Evolutionary conservation across 2,888 invertebrate species (phyloP).

Genomic region (Chesias legatella): DNA sequence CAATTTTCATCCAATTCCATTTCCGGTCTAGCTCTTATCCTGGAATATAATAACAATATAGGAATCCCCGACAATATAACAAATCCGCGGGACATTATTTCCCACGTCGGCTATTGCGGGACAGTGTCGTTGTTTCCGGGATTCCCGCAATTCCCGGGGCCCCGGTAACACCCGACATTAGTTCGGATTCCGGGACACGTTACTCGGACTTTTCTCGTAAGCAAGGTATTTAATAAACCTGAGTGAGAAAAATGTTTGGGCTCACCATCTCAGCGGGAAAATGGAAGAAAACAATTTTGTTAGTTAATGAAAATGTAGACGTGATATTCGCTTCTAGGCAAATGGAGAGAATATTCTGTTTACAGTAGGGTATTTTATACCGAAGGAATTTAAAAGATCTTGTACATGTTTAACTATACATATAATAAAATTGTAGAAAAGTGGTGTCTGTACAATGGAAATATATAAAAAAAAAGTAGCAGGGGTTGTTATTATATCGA

Average conservation of each 20-base stretch:
- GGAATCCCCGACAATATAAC: constrained; percentile 5
- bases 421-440: no score
- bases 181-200: constrained; percentile 42
- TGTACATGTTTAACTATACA: no score
- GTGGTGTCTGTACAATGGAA: no score
- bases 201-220: constrained; percentile 34
- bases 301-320: not conserved
- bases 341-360: no score
- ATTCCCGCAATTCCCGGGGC: constrained; percentile 30
- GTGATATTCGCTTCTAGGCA: no score
- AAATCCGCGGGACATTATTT: constrained; percentile 28
- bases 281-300: not conserved
- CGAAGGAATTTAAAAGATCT: no score
- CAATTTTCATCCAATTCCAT: constrained; percentile 2
- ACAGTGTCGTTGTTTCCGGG: constrained; percentile 37
- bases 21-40: not conserved
- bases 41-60: constrained; percentile 6
- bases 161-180: constrained; percentile 47
- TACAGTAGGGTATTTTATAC: no score
- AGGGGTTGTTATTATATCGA: no score
- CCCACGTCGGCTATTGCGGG: constrained; percentile 34
- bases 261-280: constrained; percentile 3
- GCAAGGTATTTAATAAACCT: constrained; percentile 32
- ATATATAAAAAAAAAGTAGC: no score
- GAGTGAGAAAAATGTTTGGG: constrained; percentile 14